These are phyloP conservation scores for Bellardia pandia DNA, from an alignment of 2,888 invertebrate species.

Conservation along the genomic window DNA sequence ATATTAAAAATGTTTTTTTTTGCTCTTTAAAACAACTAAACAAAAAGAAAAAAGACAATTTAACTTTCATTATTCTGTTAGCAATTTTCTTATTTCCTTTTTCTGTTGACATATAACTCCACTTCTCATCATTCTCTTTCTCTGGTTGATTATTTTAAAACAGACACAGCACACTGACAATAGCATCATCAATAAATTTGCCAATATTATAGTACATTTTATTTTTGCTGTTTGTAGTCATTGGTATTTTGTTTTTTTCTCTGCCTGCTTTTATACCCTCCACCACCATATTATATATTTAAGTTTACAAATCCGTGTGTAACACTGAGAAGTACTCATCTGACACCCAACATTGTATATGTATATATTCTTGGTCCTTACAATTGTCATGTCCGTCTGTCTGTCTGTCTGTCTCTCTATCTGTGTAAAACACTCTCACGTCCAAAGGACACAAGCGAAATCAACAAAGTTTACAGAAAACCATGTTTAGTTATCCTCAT, in stretches of 20 bases:
- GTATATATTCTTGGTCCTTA: too few relatives aligned
- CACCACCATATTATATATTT: background rate
- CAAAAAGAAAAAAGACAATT: background rate
- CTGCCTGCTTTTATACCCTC: background rate
- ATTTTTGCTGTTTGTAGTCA: slow-evolving; percentile 6
- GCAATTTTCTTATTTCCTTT: background rate
- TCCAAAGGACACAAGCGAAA: too few relatives aligned
- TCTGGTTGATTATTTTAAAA: slow-evolving; percentile 6
- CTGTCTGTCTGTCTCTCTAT: too few relatives aligned
- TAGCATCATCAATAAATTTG: slow-evolving; percentile 37
- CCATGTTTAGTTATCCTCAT: too few relatives aligned
- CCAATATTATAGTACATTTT: background rate
- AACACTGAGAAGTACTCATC: too few relatives aligned
- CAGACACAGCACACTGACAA: background rate
- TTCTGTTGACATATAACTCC: background rate
- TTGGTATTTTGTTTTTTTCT: background rate
- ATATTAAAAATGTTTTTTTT: background rate
- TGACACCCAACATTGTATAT: too few relatives aligned
- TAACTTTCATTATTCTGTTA: slow-evolving; percentile 17
- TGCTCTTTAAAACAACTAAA: background rate
- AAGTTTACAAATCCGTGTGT: too few relatives aligned
- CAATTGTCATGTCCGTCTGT: too few relatives aligned
- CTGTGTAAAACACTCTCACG: too few relatives aligned
- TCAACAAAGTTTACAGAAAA: too few relatives aligned
- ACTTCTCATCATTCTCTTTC: background rate